Conservation (phyloP, 2,888 invertebrate genomes). For the Chrysodeixis includens region DNA sequence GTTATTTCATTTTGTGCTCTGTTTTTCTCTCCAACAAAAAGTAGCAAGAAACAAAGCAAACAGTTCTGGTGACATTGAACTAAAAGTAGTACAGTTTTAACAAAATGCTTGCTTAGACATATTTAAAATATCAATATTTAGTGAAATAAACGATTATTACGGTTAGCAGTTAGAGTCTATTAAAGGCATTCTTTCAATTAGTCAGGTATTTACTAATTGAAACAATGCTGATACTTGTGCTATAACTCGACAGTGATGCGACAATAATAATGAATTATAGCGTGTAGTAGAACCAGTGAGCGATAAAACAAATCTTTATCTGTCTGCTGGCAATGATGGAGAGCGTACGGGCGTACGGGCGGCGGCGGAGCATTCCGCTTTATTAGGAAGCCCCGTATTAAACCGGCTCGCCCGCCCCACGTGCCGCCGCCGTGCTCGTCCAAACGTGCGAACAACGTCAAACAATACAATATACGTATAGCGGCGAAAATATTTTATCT, state of each 20-base stretch:
- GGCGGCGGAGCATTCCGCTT: slow-evolving; percentile 68
- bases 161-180: slow-evolving; percentile 14
- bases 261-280: slow-evolving; percentile 38
- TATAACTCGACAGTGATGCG: slow-evolving; percentile 13
- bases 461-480: slow-evolving; percentile 59
- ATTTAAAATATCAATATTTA: slow-evolving; percentile 37
- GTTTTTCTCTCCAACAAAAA: too few relatives aligned
- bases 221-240: too few relatives aligned
- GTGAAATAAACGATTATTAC: slow-evolving; percentile 29
- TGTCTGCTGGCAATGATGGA: slow-evolving; percentile 64
- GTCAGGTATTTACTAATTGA: slow-evolving; percentile 16
- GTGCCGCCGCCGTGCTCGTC: slow-evolving; percentile 69
- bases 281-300: slow-evolving; percentile 31
- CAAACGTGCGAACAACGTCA: slow-evolving; percentile 69
- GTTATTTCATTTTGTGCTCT: too few relatives aligned
- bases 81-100: slow-evolving; percentile 9
- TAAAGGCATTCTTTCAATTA: slow-evolving; percentile 18
- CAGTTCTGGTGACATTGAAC: slow-evolving; percentile 6
- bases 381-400: slow-evolving; percentile 87
- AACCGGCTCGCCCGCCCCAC: slow-evolving; percentile 72
- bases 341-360: slow-evolving; percentile 54
- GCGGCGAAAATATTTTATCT: slow-evolving; percentile 55
- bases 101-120: background rate
- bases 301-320: slow-evolving; percentile 62
- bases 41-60: too few relatives aligned